phyloP scores from a whole-genome alignment of 1,140 invertebrate genomes.

The Leptinotarsa undecemlineata region DNA sequence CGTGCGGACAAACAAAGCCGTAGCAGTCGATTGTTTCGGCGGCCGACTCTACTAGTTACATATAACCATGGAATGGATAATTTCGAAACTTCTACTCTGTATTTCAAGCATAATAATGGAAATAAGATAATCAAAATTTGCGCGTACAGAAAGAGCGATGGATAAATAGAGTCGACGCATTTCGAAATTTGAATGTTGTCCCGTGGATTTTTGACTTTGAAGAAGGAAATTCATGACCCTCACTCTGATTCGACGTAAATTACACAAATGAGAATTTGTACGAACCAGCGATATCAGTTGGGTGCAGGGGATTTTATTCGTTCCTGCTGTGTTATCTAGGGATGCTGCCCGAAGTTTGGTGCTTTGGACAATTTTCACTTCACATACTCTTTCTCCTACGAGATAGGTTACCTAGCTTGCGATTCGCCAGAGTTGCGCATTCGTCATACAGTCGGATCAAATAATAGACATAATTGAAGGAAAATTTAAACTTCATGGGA shows the following conservation, averaged over 20 bases:
- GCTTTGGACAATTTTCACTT: conserved; percentile 5
- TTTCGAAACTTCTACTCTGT: conserved; percentile 58
- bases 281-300: not conserved
- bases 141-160: conserved; percentile 41
- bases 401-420: conserved; percentile 8
- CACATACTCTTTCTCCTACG: conserved; percentile 12
- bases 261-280: not conserved
- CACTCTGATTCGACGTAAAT: not conserved
- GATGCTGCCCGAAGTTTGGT: not conserved
- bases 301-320: not conserved
- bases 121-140: conserved; percentile 58
- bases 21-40: conserved; percentile 35
- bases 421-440: conserved; percentile 40
- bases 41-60: conserved; percentile 54
- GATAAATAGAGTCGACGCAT: conserved; percentile 31
- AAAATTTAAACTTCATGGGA: not conserved
- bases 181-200: conserved; percentile 16
- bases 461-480: conserved; percentile 35
- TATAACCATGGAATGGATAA: conserved; percentile 58
- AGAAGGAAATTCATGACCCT: not conserved
- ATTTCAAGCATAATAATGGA: conserved; percentile 58
- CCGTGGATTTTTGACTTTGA: not conserved
- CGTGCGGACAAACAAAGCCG: conserved; percentile 50
- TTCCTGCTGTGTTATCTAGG: not conserved
- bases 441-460: conserved; percentile 33